Percentiles rank a stretch among this genome's conserved stretches.
These are phyloP conservation scores for Hydropsyche betteni DNA, from an alignment of 2,888 invertebrate genomes.

Conservation along the genomic window DNA sequence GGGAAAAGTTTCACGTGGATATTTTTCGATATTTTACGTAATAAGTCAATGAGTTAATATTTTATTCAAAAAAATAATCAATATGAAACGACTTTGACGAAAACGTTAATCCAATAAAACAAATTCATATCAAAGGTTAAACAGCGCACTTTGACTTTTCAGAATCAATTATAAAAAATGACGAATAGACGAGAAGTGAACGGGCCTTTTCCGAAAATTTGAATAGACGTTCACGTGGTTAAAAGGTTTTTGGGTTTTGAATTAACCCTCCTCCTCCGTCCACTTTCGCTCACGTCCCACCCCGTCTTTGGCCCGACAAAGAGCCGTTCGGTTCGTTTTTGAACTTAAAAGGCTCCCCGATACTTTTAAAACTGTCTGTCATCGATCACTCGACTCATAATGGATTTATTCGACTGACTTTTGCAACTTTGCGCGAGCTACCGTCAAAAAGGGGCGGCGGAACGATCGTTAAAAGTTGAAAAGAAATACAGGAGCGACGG, in stretches of 20 bases:
- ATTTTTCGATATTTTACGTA: too few species aligned
- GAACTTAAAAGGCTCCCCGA: slow-evolving; percentile 13
- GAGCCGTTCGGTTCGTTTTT: slow-evolving; percentile 7
- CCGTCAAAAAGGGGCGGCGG: neutral
- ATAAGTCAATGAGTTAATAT: too few species aligned
- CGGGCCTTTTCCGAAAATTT: slow-evolving; percentile 1
- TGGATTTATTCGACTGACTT: slow-evolving; percentile 22
- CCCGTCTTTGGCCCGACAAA: neutral
- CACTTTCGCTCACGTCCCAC: neutral
- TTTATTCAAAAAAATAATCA: too few species aligned
- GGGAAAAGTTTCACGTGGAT: too few species aligned
- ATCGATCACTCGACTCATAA: slow-evolving; percentile 23
- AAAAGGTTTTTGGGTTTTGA: slow-evolving; percentile 13
- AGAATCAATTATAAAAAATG: too few species aligned
- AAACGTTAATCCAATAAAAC: too few species aligned
- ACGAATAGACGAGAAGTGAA: neutral
- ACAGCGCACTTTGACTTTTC: too few species aligned
- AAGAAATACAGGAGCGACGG: neutral
- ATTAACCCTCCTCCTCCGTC: neutral
- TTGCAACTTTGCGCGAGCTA: neutral
- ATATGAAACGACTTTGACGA: too few species aligned
- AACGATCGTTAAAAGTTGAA: slow-evolving; percentile 21
- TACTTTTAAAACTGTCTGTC: slow-evolving; percentile 25
- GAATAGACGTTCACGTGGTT: slow-evolving; percentile 19
- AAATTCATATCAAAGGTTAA: too few species aligned